Percentiles rank a stretch among this genome's conserved stretches.
Evolutionary conservation across 2,888 invertebrate species (phyloP).

Genomic region (Chrysolina haemoptera): DNA sequence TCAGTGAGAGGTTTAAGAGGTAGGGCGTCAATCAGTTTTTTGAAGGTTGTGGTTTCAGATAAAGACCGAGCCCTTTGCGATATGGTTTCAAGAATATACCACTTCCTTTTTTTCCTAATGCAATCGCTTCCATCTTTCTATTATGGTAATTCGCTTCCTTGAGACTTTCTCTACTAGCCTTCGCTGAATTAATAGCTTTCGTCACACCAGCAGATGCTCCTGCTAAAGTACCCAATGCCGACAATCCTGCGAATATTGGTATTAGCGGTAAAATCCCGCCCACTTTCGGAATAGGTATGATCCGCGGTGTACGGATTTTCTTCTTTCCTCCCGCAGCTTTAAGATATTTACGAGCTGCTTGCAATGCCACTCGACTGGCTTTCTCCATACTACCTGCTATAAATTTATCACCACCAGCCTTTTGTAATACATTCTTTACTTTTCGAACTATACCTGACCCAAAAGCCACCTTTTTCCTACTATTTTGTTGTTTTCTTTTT

Average conservation of each 20-base stretch:
- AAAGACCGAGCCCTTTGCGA: no score
- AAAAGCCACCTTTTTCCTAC: not conserved
- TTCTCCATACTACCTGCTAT: not conserved
- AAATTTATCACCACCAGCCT: not conserved
- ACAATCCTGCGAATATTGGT: slow-evolving; percentile 1
- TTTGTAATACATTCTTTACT: not conserved
- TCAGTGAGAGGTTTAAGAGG: no score
- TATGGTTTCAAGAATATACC: no score
- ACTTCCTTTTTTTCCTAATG: no score
- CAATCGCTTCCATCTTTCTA: no score
- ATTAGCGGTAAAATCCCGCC: slow-evolving; percentile 12
- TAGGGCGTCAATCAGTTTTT: no score
- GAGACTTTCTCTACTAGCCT: no score
- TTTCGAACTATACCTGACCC: not conserved
- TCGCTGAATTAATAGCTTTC: no score
- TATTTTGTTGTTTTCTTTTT: not conserved
- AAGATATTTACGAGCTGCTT: not conserved
- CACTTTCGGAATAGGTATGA: slow-evolving; percentile 15
- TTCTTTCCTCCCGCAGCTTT: not conserved
- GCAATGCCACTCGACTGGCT: not conserved
- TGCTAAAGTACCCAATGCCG: not conserved
- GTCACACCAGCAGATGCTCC: no score
- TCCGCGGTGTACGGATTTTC: not conserved
- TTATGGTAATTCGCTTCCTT: no score
- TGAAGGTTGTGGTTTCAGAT: no score